These are phyloP conservation scores for Eutrigla gurnardus DNA, from an alignment of 2,797 vertebrate species.

Conservation along the genomic window DNA sequence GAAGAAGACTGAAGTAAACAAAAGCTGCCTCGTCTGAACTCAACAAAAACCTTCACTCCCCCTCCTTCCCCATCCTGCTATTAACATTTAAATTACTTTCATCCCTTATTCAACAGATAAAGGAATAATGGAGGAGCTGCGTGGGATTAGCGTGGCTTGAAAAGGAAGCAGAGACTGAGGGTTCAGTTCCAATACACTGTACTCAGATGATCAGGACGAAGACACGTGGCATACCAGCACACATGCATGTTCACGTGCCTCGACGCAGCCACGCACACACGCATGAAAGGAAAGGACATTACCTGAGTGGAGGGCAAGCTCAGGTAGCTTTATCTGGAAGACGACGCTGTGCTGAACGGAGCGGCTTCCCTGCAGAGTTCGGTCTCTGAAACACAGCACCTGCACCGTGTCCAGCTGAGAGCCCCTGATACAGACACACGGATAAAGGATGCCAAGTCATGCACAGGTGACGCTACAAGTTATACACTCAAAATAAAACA, in stretches of 20 bases:
- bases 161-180: constrained; percentile 16
- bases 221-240: not conserved
- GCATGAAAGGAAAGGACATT: constrained; percentile 50
- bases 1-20: constrained; percentile 39
- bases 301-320: constrained; percentile 87
- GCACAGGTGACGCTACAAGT: not conserved
- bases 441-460: not conserved
- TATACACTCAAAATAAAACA: not conserved
- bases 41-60: constrained; percentile 40
- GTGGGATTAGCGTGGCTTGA: constrained; percentile 27
- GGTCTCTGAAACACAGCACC: constrained; percentile 94
- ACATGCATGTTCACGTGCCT: not conserved
- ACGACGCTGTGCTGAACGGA: constrained; percentile 91
- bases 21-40: constrained; percentile 50
- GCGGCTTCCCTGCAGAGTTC: constrained; percentile 92
- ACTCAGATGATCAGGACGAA: not conserved
- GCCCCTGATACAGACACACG: constrained; percentile 83
- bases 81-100: constrained; percentile 71
- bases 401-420: constrained; percentile 85
- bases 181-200: constrained; percentile 3
- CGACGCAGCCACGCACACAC: not conserved
- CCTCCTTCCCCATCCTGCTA: not conserved
- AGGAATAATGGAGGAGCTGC: constrained; percentile 39
- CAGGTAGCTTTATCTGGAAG: constrained; percentile 91
- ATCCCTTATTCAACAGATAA: constrained; percentile 53